phyloP scores from a whole-genome alignment of 2,113 vertebrate species.

The Dicentrarchus labrax region DNA sequence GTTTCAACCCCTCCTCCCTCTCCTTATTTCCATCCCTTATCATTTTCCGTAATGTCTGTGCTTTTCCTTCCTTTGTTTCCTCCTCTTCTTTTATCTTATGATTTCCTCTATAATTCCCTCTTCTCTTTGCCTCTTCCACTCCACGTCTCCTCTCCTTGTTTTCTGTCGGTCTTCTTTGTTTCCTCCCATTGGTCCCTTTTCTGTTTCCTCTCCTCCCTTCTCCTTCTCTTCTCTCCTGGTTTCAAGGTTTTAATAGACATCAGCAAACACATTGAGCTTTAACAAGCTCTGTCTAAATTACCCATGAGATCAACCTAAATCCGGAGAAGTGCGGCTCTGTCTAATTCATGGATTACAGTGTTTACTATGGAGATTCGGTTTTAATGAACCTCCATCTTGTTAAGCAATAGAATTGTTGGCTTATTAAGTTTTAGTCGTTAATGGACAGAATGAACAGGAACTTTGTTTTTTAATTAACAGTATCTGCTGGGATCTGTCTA shows the following conservation, averaged over 20 bases:
- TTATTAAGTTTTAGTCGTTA: slow-evolving; percentile 50
- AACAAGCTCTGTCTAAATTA: slow-evolving; percentile 57
- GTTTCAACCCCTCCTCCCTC: background rate
- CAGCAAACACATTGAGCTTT: slow-evolving; percentile 63
- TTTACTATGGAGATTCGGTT: slow-evolving; percentile 69
- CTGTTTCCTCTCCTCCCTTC: background rate
- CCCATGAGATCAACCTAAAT: slow-evolving; percentile 60
- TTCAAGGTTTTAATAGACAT: slow-evolving; percentile 45
- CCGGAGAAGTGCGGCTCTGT: slow-evolving; percentile 51
- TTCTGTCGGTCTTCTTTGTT: background rate
- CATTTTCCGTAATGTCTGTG: background rate
- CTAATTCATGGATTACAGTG: slow-evolving; percentile 70
- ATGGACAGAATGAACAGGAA: slow-evolving; percentile 47
- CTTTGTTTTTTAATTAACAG: slow-evolving; percentile 27
- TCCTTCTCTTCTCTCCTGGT: slow-evolving; percentile 1
- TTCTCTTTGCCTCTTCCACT: background rate
- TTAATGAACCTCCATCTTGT: slow-evolving; percentile 66
- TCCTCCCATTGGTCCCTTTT: background rate
- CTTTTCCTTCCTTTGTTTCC: background rate
- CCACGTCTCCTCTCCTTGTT: background rate
- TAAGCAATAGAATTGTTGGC: slow-evolving; percentile 39
- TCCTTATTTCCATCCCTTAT: background rate
- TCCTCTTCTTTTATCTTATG: background rate
- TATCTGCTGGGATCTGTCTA: slow-evolving; percentile 60
- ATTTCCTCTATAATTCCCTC: too few species aligned